Evolutionary conservation across 2,797 vertebrate species (phyloP), one percentile per base, ranked within the genome.

Genomic region (Lithobates sylvaticus): DNA sequence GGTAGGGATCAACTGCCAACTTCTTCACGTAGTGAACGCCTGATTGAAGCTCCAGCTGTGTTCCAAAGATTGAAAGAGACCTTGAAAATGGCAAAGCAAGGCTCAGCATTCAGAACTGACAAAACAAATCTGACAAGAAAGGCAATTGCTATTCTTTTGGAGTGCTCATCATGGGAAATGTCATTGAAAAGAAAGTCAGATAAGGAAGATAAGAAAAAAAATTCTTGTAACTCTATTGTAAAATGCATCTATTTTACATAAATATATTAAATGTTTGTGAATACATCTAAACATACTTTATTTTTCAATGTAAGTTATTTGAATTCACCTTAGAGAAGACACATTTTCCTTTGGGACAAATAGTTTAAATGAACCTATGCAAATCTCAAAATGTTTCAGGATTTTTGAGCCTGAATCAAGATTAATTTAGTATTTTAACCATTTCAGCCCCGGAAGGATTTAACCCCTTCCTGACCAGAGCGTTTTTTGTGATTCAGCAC

Each of bases 61-160:
- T 93, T 91, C 89, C 89, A 88, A 89, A 91, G 86, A 91, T 91
- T 94, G 91, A 93, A 93, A 94, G 90, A 92, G 91, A 93, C 93
- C 94, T 94, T 92, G 91, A 91, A 93, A 94, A 93, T 91, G 92
- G 91, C 91, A 92, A 93, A 91, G 92, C 89, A 90, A 93, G 91
- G 91, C 90, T 90, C 89, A 89, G 89, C 75, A 87, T 92, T 92
- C 90, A 82, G 90, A 92, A 84, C 90, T 93, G 92, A 93, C 89
- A 92, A 91, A 93, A 92, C 90, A 91, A 92, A 90, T 90, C 91
- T 91, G 92, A 89, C 61, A 89, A 88, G 91, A 92, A 89, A 90
- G 78, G 90, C 90, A 88, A 90, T 88, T 89, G 87, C 89, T 92
- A 88, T 92, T 93, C 90, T 91, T 92, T 86, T 77, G 44, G 89